Evolutionary conservation across 35 echinoderm and acorn worm genomes (phyloP).

Genomic region (Chiridota heheva): DNA sequence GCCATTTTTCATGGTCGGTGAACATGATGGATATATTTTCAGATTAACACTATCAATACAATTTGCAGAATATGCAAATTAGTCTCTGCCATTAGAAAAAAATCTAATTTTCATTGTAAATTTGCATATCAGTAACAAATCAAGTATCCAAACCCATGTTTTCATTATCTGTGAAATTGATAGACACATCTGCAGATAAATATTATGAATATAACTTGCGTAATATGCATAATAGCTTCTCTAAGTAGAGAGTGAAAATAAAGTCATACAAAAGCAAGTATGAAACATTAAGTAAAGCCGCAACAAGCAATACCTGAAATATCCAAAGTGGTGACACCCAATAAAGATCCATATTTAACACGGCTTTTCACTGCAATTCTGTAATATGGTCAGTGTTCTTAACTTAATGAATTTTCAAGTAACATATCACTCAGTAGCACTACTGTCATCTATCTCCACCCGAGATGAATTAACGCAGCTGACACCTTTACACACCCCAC

Average conservation of each 20-base stretch:
- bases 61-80: constrained; percentile 5
- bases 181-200: neutral
- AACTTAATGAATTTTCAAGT: neutral
- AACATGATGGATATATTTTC: too few relatives aligned
- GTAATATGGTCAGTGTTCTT: too few relatives aligned
- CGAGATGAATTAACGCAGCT: constrained; percentile 30
- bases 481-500: constrained; percentile 48
- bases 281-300: neutral
- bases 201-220: neutral
- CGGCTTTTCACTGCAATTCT: neutral
- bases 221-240: neutral
- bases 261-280: neutral
- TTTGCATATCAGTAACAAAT: neutral
- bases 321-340: neutral
- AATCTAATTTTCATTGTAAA: neutral
- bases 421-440: neutral
- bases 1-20: too few relatives aligned
- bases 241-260: neutral
- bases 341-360: too few relatives aligned
- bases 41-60: too few relatives aligned
- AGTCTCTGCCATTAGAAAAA: neutral
- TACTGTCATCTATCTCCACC: constrained; percentile 1
- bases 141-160: neutral
- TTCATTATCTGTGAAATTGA: neutral
- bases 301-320: neutral